These are phyloP conservation scores for Sebastes wilsoni DNA, from an alignment of 2,797 vertebrate species.

Conservation along the genomic window DNA sequence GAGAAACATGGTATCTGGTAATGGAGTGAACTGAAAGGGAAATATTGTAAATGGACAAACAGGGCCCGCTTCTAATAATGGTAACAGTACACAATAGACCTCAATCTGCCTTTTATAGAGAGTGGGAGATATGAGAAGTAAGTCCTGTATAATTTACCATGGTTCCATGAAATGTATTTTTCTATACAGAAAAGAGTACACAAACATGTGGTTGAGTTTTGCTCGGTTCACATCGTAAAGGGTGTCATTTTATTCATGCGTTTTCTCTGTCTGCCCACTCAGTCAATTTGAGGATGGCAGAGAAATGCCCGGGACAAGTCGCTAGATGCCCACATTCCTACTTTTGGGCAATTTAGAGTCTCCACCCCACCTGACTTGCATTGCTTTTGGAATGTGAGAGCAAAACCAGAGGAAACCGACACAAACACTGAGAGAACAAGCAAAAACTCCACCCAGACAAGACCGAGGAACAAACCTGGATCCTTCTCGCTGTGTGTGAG, in stretches of 20 bases:
- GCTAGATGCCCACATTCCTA: conserved; percentile 29
- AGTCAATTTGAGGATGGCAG: conserved; percentile 20
- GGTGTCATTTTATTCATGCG: conserved; percentile 30
- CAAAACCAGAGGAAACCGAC: conserved; percentile 44
- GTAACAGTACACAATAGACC: conserved; percentile 8
- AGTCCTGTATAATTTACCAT: background rate
- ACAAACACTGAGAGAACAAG: conserved; percentile 33
- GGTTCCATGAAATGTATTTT: background rate
- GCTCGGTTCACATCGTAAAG: conserved; percentile 12
- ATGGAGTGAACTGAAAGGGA: conserved; percentile 38
- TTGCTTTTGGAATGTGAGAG: conserved; percentile 59
- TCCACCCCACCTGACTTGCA: conserved; percentile 52
- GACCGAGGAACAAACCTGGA: background rate
- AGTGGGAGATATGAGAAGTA: background rate
- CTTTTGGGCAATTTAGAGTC: conserved; percentile 28
- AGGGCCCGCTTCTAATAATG: conserved; percentile 22
- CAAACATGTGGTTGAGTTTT: conserved; percentile 31
- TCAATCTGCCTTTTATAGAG: conserved; percentile 2
- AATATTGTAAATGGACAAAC: conserved; percentile 41
- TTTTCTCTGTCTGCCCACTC: conserved; percentile 28
- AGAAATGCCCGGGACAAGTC: conserved; percentile 26
- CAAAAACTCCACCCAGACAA: conserved; percentile 24
- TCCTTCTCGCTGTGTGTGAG: background rate
- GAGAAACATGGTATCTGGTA: conserved; percentile 41
- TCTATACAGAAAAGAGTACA: background rate